A percentile compares a stretch with the other conserved stretches of the same genome.
Evolutionary conservation across 2,888 invertebrate genomes (phyloP).

Genomic region (Microlaimidae sp.): DNA sequence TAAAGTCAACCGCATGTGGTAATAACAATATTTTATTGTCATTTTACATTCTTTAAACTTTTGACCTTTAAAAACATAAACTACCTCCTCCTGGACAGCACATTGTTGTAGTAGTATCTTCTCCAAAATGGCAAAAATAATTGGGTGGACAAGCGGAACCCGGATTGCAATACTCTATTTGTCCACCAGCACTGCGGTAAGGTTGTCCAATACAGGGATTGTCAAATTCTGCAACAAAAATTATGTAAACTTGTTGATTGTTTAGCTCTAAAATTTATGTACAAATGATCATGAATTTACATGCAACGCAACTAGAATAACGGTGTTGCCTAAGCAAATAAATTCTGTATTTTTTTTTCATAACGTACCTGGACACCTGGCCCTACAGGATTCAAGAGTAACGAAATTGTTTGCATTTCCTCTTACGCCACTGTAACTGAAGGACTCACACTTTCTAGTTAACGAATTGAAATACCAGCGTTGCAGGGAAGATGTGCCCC

Average conservation of each 20-base stretch:
- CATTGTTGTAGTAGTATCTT: constrained; percentile 10
- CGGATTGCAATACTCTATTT: constrained; percentile 7
- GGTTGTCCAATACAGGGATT: constrained; percentile 12
- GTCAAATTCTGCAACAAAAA: constrained; percentile 3
- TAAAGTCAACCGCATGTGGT: too few relatives aligned
- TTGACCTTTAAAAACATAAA: too few relatives aligned
- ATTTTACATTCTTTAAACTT: too few relatives aligned
- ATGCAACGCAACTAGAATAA: too few relatives aligned
- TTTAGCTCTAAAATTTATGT: too few relatives aligned
- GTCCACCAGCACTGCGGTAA: constrained; percentile 7
- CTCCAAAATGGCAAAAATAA: constrained; percentile 13
- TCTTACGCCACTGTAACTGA: constrained; percentile 22
- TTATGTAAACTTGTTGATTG: background rate
- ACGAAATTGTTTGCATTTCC: constrained; percentile 27
- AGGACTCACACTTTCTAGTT: constrained; percentile 21
- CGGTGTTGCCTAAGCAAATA: too few relatives aligned
- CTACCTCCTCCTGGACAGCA: constrained; percentile 11
- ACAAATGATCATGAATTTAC: too few relatives aligned
- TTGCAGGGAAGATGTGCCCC: background rate
- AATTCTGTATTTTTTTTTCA: too few relatives aligned
- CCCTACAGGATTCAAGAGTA: constrained; percentile 18
- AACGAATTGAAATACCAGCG: constrained; percentile 21
- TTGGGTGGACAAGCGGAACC: constrained; percentile 6
- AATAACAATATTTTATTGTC: too few relatives aligned
- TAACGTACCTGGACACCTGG: constrained; percentile 24